Conservation (phyloP, 2,113 vertebrate genomes). For the Bufo bufo region DNA sequence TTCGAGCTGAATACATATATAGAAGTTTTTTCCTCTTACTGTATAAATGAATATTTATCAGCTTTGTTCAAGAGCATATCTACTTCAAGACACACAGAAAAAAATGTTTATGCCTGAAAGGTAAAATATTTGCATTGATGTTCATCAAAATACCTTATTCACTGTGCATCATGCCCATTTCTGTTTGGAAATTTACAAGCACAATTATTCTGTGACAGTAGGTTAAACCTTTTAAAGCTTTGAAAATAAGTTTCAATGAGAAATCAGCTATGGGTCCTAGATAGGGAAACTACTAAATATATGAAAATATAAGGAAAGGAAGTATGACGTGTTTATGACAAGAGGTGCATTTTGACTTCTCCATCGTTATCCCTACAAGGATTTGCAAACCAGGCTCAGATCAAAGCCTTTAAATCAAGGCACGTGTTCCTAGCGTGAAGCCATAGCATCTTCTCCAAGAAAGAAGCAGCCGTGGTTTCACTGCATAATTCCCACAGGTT, state of each 20-base stretch:
- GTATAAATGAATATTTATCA: constrained; percentile 53
- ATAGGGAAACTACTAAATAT: constrained; percentile 23
- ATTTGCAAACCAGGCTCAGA: constrained; percentile 46
- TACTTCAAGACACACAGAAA: constrained; percentile 37
- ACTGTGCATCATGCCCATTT: neutral
- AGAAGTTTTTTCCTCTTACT: constrained; percentile 29
- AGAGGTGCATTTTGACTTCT: constrained; percentile 32
- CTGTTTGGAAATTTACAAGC: constrained; percentile 28
- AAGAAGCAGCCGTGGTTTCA: constrained; percentile 26
- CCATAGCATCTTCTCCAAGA: neutral
- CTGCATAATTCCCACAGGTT: constrained; percentile 8
- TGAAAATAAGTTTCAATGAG: constrained; percentile 7
- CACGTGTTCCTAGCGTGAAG: constrained; percentile 28
- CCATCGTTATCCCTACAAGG: constrained; percentile 39
- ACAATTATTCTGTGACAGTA: constrained; percentile 30
- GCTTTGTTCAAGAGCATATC: constrained; percentile 21
- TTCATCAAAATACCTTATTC: constrained; percentile 44
- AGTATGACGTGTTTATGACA: constrained; percentile 35
- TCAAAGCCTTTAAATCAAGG: constrained; percentile 55
- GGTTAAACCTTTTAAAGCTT: constrained; percentile 24
- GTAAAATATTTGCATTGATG: constrained; percentile 55
- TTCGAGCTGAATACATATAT: constrained; percentile 35
- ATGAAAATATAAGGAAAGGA: constrained; percentile 33
- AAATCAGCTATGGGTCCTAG: constrained; percentile 23
- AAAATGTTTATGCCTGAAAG: constrained; percentile 53